Conservation (phyloP, 2,113 vertebrate genomes). For the Hipposideros armiger region DNA sequence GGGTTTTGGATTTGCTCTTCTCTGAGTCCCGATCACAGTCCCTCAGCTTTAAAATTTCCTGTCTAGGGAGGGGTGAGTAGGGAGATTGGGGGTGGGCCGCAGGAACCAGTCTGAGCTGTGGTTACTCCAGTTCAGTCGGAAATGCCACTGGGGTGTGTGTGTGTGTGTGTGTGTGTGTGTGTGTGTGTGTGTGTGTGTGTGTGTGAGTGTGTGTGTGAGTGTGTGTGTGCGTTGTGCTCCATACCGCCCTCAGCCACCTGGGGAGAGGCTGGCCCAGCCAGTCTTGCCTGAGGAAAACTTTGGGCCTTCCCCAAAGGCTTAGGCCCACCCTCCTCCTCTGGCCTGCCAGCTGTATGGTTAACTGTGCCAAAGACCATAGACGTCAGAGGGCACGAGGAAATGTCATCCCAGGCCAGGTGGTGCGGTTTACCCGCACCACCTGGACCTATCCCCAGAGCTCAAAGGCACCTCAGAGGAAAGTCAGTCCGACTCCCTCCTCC, state of each 20-base stretch:
- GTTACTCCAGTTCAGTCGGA: background rate
- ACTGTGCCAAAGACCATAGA: background rate
- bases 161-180: too few relatives aligned
- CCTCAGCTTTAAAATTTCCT: background rate
- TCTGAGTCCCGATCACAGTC: background rate
- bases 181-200: too few relatives aligned
- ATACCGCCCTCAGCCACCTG: background rate
- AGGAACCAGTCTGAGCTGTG: background rate
- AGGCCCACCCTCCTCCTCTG: background rate
- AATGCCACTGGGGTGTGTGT: too few relatives aligned
- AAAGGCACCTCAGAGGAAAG: background rate
- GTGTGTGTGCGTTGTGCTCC: background rate
- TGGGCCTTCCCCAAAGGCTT: background rate
- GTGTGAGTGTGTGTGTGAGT: too few relatives aligned
- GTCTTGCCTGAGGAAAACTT: background rate
- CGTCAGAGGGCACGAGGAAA: background rate
- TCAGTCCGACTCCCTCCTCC: background rate
- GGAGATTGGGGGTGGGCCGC: background rate
- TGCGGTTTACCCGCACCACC: background rate
- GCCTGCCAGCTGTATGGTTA: background rate
- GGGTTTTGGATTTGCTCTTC: too few relatives aligned
- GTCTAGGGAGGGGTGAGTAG: background rate
- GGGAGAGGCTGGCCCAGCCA: background rate
- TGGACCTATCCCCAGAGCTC: background rate
- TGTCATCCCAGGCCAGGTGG: background rate